Evolutionary conservation across 2,888 invertebrate genomes (phyloP).

Genomic region (Cataglyphis rosenhaueri): DNA sequence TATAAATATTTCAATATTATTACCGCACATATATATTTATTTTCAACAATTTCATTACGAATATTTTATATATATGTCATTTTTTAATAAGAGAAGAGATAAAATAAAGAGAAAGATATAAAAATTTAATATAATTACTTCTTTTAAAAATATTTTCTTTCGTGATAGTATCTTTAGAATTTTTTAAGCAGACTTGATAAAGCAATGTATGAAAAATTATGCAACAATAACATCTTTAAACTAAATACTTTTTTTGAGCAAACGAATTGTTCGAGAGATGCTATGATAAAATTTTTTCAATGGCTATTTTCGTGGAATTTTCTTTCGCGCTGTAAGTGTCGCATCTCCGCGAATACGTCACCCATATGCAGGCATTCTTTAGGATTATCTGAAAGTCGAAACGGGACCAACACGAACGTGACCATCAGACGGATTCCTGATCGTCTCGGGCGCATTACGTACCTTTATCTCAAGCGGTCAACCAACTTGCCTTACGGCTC

Average conservation of each 20-base stretch:
- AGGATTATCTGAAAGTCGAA: conserved; percentile 75
- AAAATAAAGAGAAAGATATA: neutral
- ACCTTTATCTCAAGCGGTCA: conserved; percentile 80
- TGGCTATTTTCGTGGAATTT: conserved; percentile 45
- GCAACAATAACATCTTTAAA: neutral
- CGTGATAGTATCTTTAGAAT: neutral
- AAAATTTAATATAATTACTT: conserved; percentile 7
- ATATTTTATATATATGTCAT: neutral
- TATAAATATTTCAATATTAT: neutral
- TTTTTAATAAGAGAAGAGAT: neutral
- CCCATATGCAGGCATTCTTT: conserved; percentile 66
- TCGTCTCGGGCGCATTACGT: conserved; percentile 70
- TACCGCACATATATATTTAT: neutral
- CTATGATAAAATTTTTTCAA: neutral
- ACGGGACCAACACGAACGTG: conserved; percentile 77
- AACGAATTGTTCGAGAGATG: neutral
- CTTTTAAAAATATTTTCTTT: neutral
- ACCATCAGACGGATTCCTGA: conserved; percentile 80
- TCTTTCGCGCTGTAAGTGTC: conserved; percentile 8
- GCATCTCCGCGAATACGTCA: conserved; percentile 51
- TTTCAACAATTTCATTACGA: neutral
- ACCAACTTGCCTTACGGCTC: conserved; percentile 77
- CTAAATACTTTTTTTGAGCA: neutral
- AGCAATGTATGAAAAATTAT: neutral
- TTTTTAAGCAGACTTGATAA: neutral